Evolutionary conservation across 1,140 invertebrate genomes (phyloP).

Genomic region (Cydia splendana): DNA sequence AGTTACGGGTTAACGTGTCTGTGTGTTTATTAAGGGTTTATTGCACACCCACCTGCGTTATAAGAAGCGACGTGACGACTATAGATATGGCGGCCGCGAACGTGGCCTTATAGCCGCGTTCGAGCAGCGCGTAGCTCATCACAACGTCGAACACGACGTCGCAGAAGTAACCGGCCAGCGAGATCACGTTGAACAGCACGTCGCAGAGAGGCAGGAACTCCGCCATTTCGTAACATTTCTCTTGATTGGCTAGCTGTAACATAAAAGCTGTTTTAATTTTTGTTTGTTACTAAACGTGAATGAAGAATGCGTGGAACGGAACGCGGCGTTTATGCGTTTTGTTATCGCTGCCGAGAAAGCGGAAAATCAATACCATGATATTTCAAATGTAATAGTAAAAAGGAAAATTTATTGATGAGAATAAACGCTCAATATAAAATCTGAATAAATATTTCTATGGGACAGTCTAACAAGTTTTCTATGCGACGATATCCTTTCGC

Average conservation of each 20-base stretch:
- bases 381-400: neutral
- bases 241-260: conserved; percentile 32
- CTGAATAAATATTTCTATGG: no score
- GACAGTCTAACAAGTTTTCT: no score
- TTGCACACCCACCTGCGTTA: conserved; percentile 82
- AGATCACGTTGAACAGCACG: conserved; percentile 94
- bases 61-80: conserved; percentile 85
- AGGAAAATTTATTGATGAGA: neutral
- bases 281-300: neutral
- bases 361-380: neutral
- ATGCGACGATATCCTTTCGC: no score
- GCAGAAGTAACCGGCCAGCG: conserved; percentile 94
- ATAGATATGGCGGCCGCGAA: conserved; percentile 84
- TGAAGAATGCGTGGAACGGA: conserved; percentile 35
- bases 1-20: no score
- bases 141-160: conserved; percentile 94
- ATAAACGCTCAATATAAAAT: no score
- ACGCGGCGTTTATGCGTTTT: conserved; percentile 13
- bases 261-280: neutral
- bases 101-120: conserved; percentile 81
- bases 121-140: conserved; percentile 89
- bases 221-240: conserved; percentile 79
- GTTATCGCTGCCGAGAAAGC: neutral
- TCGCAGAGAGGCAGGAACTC: conserved; percentile 94
- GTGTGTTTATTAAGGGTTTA: no score